Evolutionary conservation across 2,797 vertebrate genomes (phyloP).

Genomic region (Momotus momota): DNA sequence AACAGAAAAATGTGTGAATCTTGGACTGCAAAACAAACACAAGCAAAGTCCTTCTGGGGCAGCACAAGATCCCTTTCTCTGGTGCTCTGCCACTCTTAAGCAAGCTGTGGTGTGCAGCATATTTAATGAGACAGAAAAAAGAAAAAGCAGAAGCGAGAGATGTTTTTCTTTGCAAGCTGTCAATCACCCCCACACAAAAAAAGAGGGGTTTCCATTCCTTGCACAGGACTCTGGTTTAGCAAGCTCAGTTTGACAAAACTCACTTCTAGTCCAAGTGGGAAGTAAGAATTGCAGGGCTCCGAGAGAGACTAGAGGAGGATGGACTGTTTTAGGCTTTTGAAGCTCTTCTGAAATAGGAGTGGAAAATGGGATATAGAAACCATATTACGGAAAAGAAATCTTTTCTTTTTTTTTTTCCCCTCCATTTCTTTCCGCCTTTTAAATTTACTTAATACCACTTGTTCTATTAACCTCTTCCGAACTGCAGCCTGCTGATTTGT

Average conservation of each 20-base stretch:
- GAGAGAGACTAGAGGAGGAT: background rate
- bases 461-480: constrained; percentile 38
- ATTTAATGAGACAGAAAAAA: background rate
- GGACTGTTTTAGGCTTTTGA: background rate
- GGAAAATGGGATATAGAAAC: background rate
- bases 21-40: background rate
- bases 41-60: background rate
- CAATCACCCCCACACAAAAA: background rate
- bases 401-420: background rate
- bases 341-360: background rate
- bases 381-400: background rate
- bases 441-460: background rate
- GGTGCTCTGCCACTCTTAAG: background rate
- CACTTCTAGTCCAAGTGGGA: background rate
- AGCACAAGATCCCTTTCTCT: background rate
- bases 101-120: background rate
- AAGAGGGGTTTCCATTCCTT: background rate
- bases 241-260: background rate
- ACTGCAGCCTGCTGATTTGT: background rate
- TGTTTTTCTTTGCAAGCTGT: background rate
- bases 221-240: background rate
- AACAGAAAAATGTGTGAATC: background rate
- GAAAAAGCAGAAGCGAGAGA: background rate
- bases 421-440: background rate
- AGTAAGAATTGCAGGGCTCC: background rate